These are phyloP conservation scores for Portevinia maculata DNA, from an alignment of 2,888 invertebrate genomes.

Conservation along the genomic window DNA sequence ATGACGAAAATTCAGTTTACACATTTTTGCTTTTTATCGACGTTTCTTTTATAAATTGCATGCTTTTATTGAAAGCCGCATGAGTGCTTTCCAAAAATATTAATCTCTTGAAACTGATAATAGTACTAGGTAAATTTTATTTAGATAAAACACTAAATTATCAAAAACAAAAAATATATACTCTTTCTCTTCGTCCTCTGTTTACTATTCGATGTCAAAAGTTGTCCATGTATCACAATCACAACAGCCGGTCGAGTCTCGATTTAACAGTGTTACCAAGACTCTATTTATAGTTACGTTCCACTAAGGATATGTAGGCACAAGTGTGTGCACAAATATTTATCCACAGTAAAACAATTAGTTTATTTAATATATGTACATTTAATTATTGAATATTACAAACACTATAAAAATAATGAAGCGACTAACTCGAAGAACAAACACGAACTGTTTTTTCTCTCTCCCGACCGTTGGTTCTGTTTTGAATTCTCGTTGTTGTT, in stretches of 20 bases:
- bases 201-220: slow-evolving; percentile 68
- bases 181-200: slow-evolving; percentile 50
- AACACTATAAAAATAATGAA: too few relatives aligned
- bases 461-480: too few relatives aligned
- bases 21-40: slow-evolving; percentile 75
- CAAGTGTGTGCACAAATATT: neutral
- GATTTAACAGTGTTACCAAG: slow-evolving; percentile 29
- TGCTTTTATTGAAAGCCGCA: slow-evolving; percentile 46
- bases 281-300: neutral
- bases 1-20: slow-evolving; percentile 78
- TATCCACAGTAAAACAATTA: too few relatives aligned
- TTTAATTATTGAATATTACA: too few relatives aligned
- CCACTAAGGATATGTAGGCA: neutral
- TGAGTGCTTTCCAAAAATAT: neutral
- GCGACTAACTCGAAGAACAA: too few relatives aligned
- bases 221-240: slow-evolving; percentile 15
- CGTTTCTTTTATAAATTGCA: slow-evolving; percentile 48
- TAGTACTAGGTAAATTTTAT: neutral
- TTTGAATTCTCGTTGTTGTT: too few relatives aligned
- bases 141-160: slow-evolving; percentile 38
- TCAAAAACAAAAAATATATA: slow-evolving; percentile 32
- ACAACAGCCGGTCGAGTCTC: slow-evolving; percentile 69
- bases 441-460: too few relatives aligned
- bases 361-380: too few relatives aligned
- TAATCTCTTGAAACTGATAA: neutral